Evolutionary conservation across 2,797 vertebrate genomes (phyloP), one percentile per base, ranked within the genome.

Genomic region (Epinephelus malabaricus): DNA sequence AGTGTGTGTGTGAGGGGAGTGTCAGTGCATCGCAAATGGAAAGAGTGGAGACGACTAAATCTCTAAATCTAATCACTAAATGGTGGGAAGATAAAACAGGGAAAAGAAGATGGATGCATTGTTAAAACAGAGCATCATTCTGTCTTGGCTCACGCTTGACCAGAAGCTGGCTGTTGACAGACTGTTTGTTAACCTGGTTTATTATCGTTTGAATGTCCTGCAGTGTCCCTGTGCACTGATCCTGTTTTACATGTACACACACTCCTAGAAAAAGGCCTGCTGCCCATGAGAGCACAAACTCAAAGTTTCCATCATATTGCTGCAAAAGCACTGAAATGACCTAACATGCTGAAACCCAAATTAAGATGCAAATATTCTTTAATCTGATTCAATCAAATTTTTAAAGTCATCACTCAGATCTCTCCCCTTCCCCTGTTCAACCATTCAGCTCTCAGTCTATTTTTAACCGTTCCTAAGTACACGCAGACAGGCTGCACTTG

Each of bases 401-500:
- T 86, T 82, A 86, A 89, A 91, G 86, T 86, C 84, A 91, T 91
- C 66, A 14, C 81, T 90, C 59, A 79, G 79, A 89, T 88, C 82
- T 85, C 62, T 84, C 45, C 67, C 69, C 78, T 75, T 69, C 46
- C 76, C 66, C 86, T 65, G 62, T 69, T 93, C 80, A 86, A 71
- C 82, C 73, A 78, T 81, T 90, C 88, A 80, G 90, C 84, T 68
- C 67, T 70, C 49, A 6, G 83, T 86, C 92, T 95, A 95, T 95
- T 95, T 96, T 94, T 94, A 95, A 92, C 91, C 84, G 77, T 87
- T 87, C 81, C 87, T 87, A 91, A 92, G 88, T 82, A 90, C 82
- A 85, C 73, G 85, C 86, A 91, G 83, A 87, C 78, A 89, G 78
- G 68, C 85, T 85, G 89, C 84, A 86, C 76, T 83, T 40, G 78